Evolutionary conservation across 1,140 invertebrate genomes (phyloP), one percentile per base, ranked within the genome.

Genomic region (Apolygus lucorum): DNA sequence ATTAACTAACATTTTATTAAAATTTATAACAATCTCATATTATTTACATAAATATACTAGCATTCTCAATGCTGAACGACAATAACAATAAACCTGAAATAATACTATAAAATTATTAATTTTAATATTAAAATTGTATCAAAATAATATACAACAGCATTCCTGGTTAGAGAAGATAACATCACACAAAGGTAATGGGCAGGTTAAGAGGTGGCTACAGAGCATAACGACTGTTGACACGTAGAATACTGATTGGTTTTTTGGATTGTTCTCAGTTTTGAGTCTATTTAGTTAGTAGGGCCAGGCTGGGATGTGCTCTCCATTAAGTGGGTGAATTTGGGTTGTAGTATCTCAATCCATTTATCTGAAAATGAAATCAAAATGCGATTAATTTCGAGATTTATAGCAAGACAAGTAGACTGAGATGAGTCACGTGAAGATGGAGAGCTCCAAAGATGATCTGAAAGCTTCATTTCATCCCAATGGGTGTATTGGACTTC

Each of bases 331-430:
- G 68, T 1, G 73, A 70, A 52, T 83, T 84, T 11, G 86, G 87
- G 72, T 88, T 86, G 79, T 88, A 88, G 82, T 86, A 88, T 77
- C 86, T 83, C 70, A 87, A 78, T 22, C 87, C 87, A 75, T 89
- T 89, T 83, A 88, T 87, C 87, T 89, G 81, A 2, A 85, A 84
- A 49, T 68, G 54, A 24, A 67, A 68, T 71, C 29, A 70, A 71
- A 71, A 24, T 59, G 25, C 42, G 21, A 68, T n/a, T n/a, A n/a
- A n/a, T n/a, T n/a, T n/a, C n/a, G n/a, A n/a, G n/a, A n/a, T n/a
- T n/a, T n/a, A n/a, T n/a, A n/a, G n/a, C n/a, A n/a, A n/a, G n/a
- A n/a, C n/a, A n/a, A n/a, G n/a, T n/a, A n/a, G n/a, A n/a, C n/a
- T n/a, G 66, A 68, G 21, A 34, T 25, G 54, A 24, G 52, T 72